phyloP scores from a whole-genome alignment of 2,113 vertebrate genomes.

The Dolichotis patagonum region DNA sequence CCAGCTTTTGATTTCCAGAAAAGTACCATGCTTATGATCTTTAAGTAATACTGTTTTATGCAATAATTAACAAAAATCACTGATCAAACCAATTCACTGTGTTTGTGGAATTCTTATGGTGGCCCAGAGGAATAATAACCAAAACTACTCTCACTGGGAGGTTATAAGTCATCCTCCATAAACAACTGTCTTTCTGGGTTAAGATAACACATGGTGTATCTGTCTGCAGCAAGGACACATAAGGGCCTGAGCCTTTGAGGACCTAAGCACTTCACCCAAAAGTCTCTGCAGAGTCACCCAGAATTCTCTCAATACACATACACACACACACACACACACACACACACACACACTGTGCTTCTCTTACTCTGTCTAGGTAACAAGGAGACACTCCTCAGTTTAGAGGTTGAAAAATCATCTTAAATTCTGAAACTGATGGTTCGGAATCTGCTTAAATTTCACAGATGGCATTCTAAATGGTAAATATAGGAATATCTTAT shows the following conservation, averaged over 20 bases:
- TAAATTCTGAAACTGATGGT: background rate
- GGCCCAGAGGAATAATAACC: background rate
- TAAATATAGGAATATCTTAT: background rate
- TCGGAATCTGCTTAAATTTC: conserved; percentile 2
- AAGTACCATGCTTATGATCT: background rate
- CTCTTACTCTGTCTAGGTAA: background rate
- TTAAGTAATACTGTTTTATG: background rate
- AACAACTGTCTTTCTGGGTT: background rate
- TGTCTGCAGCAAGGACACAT: background rate
- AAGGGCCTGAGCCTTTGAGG: background rate
- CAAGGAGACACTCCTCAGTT: background rate
- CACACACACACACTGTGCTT: rapidly evolving
- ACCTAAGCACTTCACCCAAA: background rate
- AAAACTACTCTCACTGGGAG: background rate
- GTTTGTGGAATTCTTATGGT: background rate
- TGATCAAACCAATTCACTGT: background rate
- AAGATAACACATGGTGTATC: background rate
- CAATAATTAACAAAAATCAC: background rate
- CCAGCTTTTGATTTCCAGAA: background rate
- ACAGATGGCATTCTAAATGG: background rate
- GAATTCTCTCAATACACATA: background rate
- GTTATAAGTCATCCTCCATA: background rate
- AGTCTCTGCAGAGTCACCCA: background rate
- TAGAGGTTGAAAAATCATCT: background rate
- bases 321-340: too few species aligned